A percentile compares a stretch with the other conserved stretches of the same genome.
Evolutionary conservation across 2,797 vertebrate species (phyloP).

Genomic region (Buceros bicornis): DNA sequence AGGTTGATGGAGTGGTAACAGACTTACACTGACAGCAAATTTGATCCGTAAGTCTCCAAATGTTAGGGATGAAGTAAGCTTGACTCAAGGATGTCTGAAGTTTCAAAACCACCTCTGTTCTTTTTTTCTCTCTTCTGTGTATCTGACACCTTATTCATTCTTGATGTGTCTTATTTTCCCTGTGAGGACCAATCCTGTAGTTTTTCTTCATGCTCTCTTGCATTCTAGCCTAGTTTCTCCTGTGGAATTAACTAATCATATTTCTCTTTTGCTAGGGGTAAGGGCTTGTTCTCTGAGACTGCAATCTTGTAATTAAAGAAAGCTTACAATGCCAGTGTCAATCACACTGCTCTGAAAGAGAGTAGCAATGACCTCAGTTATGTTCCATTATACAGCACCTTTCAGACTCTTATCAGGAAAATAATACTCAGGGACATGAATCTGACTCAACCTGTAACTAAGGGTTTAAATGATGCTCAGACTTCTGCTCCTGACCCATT

Average conservation of each 20-base stretch:
- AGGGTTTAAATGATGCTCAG: conserved; percentile 28
- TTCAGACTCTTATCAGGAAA: conserved; percentile 66
- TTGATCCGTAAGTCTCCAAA: neutral
- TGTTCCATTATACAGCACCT: conserved; percentile 63
- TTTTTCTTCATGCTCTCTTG: conserved; percentile 46
- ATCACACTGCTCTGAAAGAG: conserved; percentile 50
- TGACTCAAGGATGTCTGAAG: neutral
- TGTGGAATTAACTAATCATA: conserved; percentile 73
- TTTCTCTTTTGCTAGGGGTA: conserved; percentile 55
- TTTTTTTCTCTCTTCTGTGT: neutral
- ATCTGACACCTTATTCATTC: conserved; percentile 7
- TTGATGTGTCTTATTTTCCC: conserved; percentile 30
- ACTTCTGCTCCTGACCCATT: conserved; percentile 7
- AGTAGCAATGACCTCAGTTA: conserved; percentile 53
- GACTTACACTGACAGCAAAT: neutral
- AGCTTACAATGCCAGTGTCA: conserved; percentile 63
- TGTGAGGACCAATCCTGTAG: conserved; percentile 32
- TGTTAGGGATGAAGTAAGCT: neutral
- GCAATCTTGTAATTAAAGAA: conserved; percentile 65
- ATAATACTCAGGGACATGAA: conserved; percentile 54
- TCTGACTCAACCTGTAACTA: conserved; percentile 62
- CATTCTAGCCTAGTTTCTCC: conserved; percentile 44
- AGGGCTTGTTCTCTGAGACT: conserved; percentile 68
- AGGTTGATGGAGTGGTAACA: neutral
- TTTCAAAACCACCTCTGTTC: neutral